Evolutionary conservation across 2,797 vertebrate genomes (phyloP).

Genomic region (Myotis planiceps): DNA sequence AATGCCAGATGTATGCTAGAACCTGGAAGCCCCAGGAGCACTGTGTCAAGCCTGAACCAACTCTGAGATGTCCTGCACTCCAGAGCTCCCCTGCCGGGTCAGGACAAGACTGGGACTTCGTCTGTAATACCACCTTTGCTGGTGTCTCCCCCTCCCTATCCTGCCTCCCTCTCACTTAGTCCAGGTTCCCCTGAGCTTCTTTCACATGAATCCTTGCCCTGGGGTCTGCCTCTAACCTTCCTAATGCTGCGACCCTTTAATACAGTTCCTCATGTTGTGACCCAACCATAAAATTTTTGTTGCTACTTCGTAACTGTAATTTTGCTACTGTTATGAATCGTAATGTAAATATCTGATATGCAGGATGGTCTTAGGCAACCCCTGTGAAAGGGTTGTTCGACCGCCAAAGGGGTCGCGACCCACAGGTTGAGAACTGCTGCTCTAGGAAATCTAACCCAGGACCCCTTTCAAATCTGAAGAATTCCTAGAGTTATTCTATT

Average conservation of each 20-base stretch:
- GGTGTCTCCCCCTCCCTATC: background rate
- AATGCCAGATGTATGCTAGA: accelerated
- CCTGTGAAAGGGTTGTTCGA: no score
- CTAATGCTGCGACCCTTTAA: no score
- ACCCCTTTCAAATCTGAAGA: background rate
- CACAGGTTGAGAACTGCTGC: no score
- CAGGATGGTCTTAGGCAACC: no score
- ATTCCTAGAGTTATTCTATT: background rate
- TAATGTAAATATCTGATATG: no score
- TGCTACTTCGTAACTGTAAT: no score
- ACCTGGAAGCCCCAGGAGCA: background rate
- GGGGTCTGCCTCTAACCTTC: background rate
- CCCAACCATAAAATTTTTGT: no score
- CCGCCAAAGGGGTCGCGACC: no score
- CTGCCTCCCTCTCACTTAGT: background rate
- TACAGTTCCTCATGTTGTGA: no score
- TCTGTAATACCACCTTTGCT: background rate
- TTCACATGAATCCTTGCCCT: background rate
- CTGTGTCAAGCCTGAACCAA: background rate
- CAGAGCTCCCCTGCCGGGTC: background rate
- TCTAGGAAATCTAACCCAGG: background rate
- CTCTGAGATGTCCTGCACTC: background rate
- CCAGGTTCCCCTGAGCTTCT: background rate
- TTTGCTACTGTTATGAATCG: no score
- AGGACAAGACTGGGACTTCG: background rate